These are phyloP conservation scores for human (Homo sapiens) DNA, from an alignment of 2,113 vertebrate species.

Conservation along the genomic window DNA sequence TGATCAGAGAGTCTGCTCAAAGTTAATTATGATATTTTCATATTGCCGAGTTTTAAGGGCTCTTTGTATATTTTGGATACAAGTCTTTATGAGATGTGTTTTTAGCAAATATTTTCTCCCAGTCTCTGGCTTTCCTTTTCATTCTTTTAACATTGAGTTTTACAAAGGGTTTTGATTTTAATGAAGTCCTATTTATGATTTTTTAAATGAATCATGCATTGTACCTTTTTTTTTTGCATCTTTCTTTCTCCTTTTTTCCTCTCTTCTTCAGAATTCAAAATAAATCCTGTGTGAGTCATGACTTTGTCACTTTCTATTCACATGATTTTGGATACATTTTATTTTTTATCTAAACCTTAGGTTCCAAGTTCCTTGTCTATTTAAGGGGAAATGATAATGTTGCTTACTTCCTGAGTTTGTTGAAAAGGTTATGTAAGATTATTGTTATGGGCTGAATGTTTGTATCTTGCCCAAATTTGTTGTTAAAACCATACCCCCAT, in stretches of 20 bases:
- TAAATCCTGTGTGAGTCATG: not conserved
- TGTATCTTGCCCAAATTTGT: not conserved
- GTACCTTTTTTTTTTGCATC: not conserved
- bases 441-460: not conserved
- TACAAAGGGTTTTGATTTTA: not conserved
- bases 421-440: not conserved
- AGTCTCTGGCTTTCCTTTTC: not conserved
- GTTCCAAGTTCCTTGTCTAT: not conserved
- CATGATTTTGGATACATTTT: not conserved
- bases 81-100: not conserved
- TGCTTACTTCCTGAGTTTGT: not conserved
- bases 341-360: conserved; percentile 2
- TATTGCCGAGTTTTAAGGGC: not conserved
- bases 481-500: not conserved
- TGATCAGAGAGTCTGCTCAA: not conserved
- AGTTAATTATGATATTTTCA: not conserved
- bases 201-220: not conserved
- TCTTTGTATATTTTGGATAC: not conserved
- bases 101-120: not conserved
- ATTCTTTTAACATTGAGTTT: not conserved
- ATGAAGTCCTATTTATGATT: not conserved
- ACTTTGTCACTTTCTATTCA: not conserved
- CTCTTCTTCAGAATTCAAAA: not conserved
- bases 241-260: not conserved
- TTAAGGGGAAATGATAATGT: not conserved